phyloP scores from a whole-genome alignment of 2,797 vertebrate genomes.

The Gobio occitaniae region DNA sequence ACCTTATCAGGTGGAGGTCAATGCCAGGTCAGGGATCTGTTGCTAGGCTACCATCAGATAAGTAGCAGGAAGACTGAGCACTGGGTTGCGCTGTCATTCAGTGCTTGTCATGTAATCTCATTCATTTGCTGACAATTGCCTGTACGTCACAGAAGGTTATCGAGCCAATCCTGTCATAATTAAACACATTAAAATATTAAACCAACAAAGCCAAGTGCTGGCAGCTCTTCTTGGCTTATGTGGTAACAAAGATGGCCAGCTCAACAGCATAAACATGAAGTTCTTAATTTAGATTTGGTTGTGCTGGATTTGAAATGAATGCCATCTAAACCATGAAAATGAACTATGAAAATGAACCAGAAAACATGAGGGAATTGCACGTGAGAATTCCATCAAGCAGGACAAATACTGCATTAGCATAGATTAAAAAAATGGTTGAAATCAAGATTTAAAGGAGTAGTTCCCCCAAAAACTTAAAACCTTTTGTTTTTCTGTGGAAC shows the following conservation, averaged over 20 bases:
- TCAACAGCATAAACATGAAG: conserved; percentile 76
- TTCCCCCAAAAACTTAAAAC: neutral
- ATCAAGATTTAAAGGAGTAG: neutral
- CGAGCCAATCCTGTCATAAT: conserved; percentile 81
- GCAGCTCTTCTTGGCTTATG: conserved; percentile 71
- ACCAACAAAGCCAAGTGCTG: conserved; percentile 75
- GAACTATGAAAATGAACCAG: conserved; percentile 60
- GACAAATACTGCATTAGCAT: conserved; percentile 8
- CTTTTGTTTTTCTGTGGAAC: neutral
- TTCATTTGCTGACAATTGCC: conserved; percentile 85
- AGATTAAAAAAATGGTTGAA: neutral
- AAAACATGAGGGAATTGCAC: conserved; percentile 40
- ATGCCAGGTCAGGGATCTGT: conserved; percentile 86
- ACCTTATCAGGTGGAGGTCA: conserved; percentile 87
- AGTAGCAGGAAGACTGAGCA: conserved; percentile 76
- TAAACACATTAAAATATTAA: conserved; percentile 87
- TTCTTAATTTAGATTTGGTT: conserved; percentile 69
- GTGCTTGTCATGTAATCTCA: conserved; percentile 85
- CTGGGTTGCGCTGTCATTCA: conserved; percentile 79
- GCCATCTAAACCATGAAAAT: conserved; percentile 42
- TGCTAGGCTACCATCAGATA: conserved; percentile 87
- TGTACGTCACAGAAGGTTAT: conserved; percentile 83
- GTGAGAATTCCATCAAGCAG: conserved; percentile 36
- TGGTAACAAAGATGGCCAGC: conserved; percentile 70
- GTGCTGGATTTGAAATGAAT: conserved; percentile 53